phyloP scores from a whole-genome alignment of 2,888 invertebrate species.

The Eupithecia tripunctaria region DNA sequence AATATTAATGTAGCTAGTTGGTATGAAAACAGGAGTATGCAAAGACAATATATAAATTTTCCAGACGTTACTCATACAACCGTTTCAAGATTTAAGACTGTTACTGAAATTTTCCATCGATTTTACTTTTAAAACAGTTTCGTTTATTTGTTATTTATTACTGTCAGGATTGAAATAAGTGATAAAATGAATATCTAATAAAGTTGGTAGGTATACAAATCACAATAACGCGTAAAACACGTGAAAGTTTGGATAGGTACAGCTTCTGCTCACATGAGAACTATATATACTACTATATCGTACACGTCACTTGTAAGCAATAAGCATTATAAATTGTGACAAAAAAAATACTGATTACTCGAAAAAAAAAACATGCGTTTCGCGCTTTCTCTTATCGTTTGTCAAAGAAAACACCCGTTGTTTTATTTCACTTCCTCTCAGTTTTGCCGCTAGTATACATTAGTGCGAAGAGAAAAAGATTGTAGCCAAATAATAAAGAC shows the following conservation, averaged over 20 bases:
- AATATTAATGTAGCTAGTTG: neutral
- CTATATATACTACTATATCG: neutral
- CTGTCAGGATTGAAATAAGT: neutral
- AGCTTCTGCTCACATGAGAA: neutral
- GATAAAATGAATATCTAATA: neutral
- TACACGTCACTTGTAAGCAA: too few species aligned
- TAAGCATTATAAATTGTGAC: too few species aligned
- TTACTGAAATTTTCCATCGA: neutral
- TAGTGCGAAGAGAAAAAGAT: too few species aligned
- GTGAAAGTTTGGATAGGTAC: neutral
- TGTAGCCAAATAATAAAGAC: too few species aligned
- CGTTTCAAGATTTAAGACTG: neutral
- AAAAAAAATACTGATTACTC: too few species aligned
- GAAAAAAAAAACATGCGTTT: too few species aligned
- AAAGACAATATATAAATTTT: neutral
- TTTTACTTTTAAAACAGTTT: slow-evolving; percentile 5
- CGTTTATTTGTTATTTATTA: too few species aligned
- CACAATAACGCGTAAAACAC: neutral
- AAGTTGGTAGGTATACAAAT: neutral
- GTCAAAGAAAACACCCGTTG: too few species aligned
- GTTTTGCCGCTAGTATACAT: too few species aligned
- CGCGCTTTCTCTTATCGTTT: too few species aligned
- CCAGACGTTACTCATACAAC: slow-evolving; percentile 11
- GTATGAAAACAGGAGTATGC: neutral
- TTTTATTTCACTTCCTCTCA: too few species aligned